Evolutionary conservation across 2,797 vertebrate species (phyloP).

Genomic region (Tangara arthus): DNA sequence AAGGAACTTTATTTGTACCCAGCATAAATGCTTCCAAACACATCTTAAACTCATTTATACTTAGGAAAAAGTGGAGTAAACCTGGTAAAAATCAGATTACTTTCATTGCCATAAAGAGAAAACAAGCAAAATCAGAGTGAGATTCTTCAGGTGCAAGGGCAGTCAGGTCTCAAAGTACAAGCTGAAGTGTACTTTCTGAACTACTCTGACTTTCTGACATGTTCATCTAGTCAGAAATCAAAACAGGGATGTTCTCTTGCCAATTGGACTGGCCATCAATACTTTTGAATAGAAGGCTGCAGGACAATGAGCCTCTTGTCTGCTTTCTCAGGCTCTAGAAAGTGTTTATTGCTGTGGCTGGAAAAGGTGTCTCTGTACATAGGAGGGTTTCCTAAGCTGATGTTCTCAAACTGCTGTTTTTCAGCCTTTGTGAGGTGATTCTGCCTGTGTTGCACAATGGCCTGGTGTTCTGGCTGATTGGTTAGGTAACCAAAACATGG

Average conservation of each 20-base stretch:
- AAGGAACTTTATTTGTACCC: neutral
- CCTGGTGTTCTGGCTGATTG: neutral
- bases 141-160: neutral
- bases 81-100: neutral
- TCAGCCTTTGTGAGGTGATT: neutral
- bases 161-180: neutral
- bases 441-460: neutral
- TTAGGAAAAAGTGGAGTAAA: neutral
- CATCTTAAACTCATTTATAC: neutral
- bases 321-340: neutral
- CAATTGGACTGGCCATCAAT: fast-evolving
- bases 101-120: neutral
- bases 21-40: neutral
- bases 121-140: neutral
- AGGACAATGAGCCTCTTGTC: neutral
- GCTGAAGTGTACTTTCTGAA: neutral
- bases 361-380: neutral
- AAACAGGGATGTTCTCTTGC: neutral
- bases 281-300: neutral
- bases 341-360: neutral
- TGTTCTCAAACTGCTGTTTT: neutral
- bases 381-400: neutral
- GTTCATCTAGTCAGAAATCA: neutral
- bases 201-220: neutral
- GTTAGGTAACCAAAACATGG: neutral